Evolutionary conservation across 2,113 vertebrate species (phyloP).

Genomic region (Ellobius talpinus): DNA sequence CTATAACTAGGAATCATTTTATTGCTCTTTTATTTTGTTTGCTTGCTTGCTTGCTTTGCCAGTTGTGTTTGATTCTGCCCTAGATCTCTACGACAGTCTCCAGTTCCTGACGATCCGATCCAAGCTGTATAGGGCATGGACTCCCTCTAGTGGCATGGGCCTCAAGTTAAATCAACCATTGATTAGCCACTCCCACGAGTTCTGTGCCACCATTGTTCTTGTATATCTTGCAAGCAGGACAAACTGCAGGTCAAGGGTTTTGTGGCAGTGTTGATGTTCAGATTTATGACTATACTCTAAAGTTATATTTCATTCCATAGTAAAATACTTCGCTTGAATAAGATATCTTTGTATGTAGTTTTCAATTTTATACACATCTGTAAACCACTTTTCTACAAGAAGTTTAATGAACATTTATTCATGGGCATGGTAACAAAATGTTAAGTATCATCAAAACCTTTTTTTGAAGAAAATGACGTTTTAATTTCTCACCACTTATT

Average conservation of each 20-base stretch:
- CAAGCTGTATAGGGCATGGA: not conserved
- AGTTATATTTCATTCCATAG: not conserved
- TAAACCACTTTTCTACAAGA: not conserved
- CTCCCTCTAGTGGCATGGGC: not conserved
- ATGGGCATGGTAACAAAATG: constrained; percentile 29
- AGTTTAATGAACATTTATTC: constrained; percentile 43
- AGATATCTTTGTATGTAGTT: not conserved
- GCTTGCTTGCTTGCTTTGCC: not conserved
- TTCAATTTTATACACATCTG: not conserved
- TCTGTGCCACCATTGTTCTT: not conserved
- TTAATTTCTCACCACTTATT: not conserved
- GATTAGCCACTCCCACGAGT: not conserved
- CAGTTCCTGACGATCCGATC: not conserved
- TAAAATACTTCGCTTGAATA: not conserved
- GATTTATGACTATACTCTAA: not conserved
- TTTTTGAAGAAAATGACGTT: not conserved
- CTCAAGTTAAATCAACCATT: not conserved
- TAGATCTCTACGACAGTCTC: not conserved
- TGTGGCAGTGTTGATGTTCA: not conserved
- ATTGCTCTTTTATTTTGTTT: not conserved
- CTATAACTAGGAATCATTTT: not conserved
- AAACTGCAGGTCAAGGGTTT: not conserved
- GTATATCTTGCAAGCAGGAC: not conserved
- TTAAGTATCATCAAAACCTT: not conserved
- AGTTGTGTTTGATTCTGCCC: not conserved